Evolutionary conservation across 1,140 invertebrate genomes (phyloP), one percentile per base, ranked within the genome.

Genomic region (Bathynomus jamesi): DNA sequence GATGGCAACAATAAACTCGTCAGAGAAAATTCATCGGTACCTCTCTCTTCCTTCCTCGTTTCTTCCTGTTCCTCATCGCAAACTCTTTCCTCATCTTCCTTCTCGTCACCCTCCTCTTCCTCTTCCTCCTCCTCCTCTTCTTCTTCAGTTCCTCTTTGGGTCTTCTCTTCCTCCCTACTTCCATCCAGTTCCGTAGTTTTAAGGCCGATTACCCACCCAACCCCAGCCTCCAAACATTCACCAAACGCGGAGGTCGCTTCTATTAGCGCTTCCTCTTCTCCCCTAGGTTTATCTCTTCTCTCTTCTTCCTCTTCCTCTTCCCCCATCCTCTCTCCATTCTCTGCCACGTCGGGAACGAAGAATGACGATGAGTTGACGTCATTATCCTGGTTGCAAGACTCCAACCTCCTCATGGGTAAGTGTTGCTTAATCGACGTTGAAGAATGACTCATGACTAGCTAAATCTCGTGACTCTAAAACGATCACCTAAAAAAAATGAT

Each of bases 331-430:
- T 28, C 64, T 30, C 25, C 63, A 11, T n/a, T 64, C 7, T 62
- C 40, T 53, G 13, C 40, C 40, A 53, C 13, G 13, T 53, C 40
- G 7, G 0, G 11, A 3, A 17, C 21, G 4, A 62, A 28, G 7
- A 80, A 79, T 25, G 93, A 94, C 79, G 92, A 94, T 78, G 94
- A 97, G 79, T 84, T 97, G 29, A 95, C 92, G 1, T 91, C 91
- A 71, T 83, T 97, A 0, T 88, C 90, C 64, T 97, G 94, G 94
- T 83, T 97, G 10, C 93, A 95, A 80, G 92, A 96, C 81, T 90
- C 88, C 78, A 94, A 97, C 84, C 82, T 96, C 75, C 85, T 96
- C 10, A 94, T 94, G 85, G 89, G 89, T 85, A 80, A 70, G 72
- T 30, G n/a, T n/a, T n/a, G n/a, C n/a, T n/a, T n/a, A n/a, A n/a